Conservation (phyloP, 1,140 invertebrate genomes). For the Trinorchestia longiramus region DNA sequence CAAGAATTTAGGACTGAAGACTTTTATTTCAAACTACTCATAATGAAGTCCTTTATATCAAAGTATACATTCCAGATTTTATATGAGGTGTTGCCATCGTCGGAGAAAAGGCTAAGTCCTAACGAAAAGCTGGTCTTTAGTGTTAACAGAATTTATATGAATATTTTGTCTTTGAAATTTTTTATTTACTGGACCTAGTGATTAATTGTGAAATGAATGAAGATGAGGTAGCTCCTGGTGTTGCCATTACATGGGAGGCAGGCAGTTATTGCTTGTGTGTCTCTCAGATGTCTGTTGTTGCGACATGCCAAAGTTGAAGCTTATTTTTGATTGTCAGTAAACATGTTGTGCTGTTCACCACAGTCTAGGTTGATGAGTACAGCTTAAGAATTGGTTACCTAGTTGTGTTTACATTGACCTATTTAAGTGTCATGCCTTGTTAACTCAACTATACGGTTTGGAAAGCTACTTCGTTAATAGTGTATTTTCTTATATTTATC, state of each 20-base stretch:
- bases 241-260: not conserved
- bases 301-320: not conserved
- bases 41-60: not conserved
- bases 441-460: no score
- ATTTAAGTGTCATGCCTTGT: no score
- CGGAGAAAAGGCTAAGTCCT: not conserved
- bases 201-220: not conserved
- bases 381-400: not conserved
- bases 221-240: not conserved
- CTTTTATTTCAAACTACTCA: not conserved
- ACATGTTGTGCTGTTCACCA: not conserved
- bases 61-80: not conserved
- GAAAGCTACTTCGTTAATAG: no score
- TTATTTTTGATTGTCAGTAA: not conserved
- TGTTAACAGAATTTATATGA: not conserved
- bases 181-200: not conserved
- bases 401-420: not conserved
- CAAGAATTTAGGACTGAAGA: no score
- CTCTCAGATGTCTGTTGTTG: not conserved
- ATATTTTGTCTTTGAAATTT: not conserved
- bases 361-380: not conserved
- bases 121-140: not conserved
- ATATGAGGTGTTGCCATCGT: not conserved
- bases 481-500: no score
- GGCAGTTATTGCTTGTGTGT: not conserved